Evolutionary conservation across 2,113 vertebrate genomes (phyloP).

Genomic region (Nipponia nippon): DNA sequence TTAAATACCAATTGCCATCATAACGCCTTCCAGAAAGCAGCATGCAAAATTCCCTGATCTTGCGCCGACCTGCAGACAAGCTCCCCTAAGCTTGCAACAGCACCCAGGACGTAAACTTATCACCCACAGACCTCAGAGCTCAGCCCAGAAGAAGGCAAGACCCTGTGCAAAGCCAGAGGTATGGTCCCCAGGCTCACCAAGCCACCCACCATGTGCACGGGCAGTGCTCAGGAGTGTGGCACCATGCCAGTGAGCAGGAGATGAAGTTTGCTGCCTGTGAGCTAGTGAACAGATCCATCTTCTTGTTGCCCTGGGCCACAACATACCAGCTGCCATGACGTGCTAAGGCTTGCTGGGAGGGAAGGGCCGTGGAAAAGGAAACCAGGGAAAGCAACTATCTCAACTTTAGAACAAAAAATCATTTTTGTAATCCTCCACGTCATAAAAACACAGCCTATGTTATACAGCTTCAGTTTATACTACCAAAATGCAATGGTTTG

Average conservation of each 20-base stretch:
- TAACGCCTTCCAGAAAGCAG: neutral
- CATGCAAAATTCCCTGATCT: neutral
- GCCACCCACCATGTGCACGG: accelerated
- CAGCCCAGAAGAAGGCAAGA: neutral
- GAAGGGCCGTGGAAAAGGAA: neutral
- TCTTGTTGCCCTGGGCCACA: neutral
- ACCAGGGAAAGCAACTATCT: neutral
- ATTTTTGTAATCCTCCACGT: accelerated
- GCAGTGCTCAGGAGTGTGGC: accelerated
- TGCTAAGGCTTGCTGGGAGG: neutral
- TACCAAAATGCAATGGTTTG: neutral
- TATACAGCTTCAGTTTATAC: neutral
- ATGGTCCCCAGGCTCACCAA: neutral
- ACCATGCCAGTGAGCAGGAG: accelerated
- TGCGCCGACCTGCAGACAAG: neutral
- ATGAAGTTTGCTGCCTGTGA: neutral
- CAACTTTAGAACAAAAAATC: neutral
- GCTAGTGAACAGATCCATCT: neutral
- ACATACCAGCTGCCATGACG: accelerated
- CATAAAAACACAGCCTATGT: neutral
- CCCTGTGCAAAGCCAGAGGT: neutral
- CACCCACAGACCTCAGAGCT: neutral
- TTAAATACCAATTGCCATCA: neutral
- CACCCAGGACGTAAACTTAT: neutral
- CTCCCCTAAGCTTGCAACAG: neutral